phyloP scores from a whole-genome alignment of 2,113 vertebrate species.

The Oryctolagus cuniculus region mOryCun1.1 NC_091450.1:48835001-48835500 shows the following conservation, averaged over 20 bases:
- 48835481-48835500: background rate
- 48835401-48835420: too few relatives aligned
- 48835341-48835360: background rate
- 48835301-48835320: background rate
- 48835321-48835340: background rate
- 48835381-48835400: background rate
- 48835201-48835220: background rate
- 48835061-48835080: too few relatives aligned
- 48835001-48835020: too few relatives aligned
- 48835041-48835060: too few relatives aligned
- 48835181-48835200: rapidly evolving
- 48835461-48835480: background rate
- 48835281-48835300: too few relatives aligned
- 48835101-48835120: background rate
- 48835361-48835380: background rate
- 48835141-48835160: background rate
- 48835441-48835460: background rate
- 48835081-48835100: too few relatives aligned
- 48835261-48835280: background rate
- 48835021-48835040: too few relatives aligned
- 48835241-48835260: background rate
- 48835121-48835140: background rate
- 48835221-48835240: background rate
- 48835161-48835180: background rate
- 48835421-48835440: background rate